Base-by-base conservation (phyloP, 2,113 vertebrate genomes). In the Prunella himalayana region DNA sequence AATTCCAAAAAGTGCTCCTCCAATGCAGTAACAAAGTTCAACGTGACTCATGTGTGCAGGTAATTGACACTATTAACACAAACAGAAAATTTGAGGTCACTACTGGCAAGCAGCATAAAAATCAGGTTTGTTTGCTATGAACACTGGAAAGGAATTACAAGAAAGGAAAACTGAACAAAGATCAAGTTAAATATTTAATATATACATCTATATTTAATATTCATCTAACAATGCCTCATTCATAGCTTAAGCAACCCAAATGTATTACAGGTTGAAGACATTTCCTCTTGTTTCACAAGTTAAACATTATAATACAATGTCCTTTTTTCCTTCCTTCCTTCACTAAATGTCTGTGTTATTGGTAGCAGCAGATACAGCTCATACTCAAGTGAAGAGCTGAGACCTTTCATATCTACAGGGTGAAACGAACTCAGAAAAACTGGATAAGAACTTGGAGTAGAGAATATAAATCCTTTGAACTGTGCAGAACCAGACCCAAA, bases 151-250 rank as follows among this genome's bases (percentile, higher is more conserved):
- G 54, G 86, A 94, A 89, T 90, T 93, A 57, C 92, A 96, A 94
- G 80, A 92, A 95, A 94, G 93, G 63, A 80, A 96, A 95, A 86
- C 82, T 82, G 90, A 95, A 94, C 89, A 97, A 95, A 95, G 90
- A 90, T 94, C 75, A 73, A 90, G 73, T 89, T 96, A 93, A 97
- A 96, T 96, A 95, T 95, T 97, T 96, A 92, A 93, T 95, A 87
- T 68, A 82, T 79, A 84, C 93, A 93, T 94, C 87, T 92, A 94
- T 96, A 92, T 95, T 97, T 93, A 94, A 95, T 93, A 93, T 87
- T 92, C 42, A 69, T 51, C 92, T 85, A 97, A 97, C 92, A 95
- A 92, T 94, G 86, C 85, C 83, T 96, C 93, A 94, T 94, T 95
- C 93, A 95, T 82, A 54, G 80, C 80, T 92, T 85, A 82, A 63